phyloP scores from a whole-genome alignment of 2,113 vertebrate genomes.

The Austrofundulus limnaeus region DNA sequence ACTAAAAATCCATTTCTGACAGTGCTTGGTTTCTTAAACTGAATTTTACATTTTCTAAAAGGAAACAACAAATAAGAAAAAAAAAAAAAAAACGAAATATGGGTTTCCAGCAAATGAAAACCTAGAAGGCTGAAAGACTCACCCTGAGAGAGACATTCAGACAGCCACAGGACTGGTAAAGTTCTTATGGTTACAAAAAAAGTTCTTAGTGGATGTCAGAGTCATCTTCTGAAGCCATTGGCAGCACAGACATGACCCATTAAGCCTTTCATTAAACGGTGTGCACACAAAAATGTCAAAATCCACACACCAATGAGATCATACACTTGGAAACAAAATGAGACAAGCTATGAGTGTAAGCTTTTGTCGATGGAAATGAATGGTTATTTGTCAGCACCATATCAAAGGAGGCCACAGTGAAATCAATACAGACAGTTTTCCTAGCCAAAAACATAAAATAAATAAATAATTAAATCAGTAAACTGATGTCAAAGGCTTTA shows the following conservation, averaged over 20 bases:
- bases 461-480: too few species aligned
- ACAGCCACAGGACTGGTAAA: constrained; percentile 20
- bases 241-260: constrained; percentile 48
- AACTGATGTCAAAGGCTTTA: not conserved
- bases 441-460: too few species aligned
- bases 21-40: not conserved
- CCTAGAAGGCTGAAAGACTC: constrained; percentile 2
- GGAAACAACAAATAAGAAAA: not conserved
- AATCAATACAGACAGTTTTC: constrained; percentile 45
- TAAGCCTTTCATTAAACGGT: constrained; percentile 69
- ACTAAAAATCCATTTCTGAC: too few species aligned
- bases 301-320: constrained; percentile 72
- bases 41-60: not conserved
- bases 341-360: constrained; percentile 71
- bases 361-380: constrained; percentile 74
- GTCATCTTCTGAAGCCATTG: constrained; percentile 54
- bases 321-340: constrained; percentile 46
- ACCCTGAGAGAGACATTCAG: constrained; percentile 18
- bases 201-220: constrained; percentile 38
- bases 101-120: not conserved
- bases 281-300: constrained; percentile 68
- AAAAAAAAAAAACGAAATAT: not conserved
- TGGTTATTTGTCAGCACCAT: constrained; percentile 74
- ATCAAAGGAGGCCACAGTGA: constrained; percentile 63
- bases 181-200: constrained; percentile 36